phyloP scores from a whole-genome alignment of 2,113 vertebrate species.

The Corvus hawaiiensis region DNA sequence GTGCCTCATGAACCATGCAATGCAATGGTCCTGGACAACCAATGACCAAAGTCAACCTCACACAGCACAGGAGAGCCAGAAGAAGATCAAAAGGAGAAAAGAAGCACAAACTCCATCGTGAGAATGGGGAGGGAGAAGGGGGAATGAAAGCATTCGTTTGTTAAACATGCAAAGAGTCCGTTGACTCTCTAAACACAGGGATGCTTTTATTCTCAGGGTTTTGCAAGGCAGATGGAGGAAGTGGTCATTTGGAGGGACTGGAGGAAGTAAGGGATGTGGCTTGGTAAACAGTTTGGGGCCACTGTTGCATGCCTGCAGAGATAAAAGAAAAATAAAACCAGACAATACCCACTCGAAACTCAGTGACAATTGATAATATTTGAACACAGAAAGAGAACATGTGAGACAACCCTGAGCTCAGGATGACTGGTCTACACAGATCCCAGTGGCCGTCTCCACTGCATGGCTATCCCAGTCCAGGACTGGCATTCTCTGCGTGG shows the following conservation, averaged over 20 bases:
- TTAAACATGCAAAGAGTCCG: not conserved
- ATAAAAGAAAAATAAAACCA: not conserved
- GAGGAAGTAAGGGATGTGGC: not conserved
- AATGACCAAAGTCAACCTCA: not conserved
- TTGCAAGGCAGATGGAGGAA: not conserved
- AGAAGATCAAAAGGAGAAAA: not conserved
- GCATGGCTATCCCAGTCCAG: not conserved
- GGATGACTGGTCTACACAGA: not conserved
- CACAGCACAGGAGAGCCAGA: not conserved
- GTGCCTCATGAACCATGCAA: not conserved
- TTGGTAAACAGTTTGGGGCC: not conserved
- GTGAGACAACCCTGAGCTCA: not conserved
- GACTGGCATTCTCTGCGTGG: not conserved
- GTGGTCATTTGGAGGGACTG: not conserved
- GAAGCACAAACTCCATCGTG: not conserved
- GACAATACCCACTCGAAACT: not conserved
- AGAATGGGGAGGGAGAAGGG: not conserved
- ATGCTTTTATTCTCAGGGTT: not conserved
- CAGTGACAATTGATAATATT: not conserved
- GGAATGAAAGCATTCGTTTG: not conserved
- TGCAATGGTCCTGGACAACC: not conserved
- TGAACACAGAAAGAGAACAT: not conserved
- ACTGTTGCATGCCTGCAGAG: accelerated
- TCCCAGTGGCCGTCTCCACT: not conserved
- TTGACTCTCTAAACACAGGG: not conserved